phyloP scores from a whole-genome alignment of 2,113 vertebrate genomes.

The Gasterosteus aculeatus region DNA sequence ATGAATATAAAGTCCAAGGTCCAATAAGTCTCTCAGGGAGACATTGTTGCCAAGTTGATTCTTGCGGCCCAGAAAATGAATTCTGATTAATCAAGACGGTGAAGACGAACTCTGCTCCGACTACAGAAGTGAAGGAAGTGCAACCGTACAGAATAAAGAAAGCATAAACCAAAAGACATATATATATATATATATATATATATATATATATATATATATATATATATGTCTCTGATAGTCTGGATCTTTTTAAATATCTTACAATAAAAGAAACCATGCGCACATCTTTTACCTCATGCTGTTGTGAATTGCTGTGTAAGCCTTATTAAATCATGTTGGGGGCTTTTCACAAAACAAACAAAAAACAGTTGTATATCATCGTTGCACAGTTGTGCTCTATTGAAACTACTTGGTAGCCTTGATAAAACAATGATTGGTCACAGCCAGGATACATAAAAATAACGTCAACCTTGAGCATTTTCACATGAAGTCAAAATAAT shows the following conservation, averaged over 20 bases:
- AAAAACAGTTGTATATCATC: slow-evolving; percentile 31
- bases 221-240: slow-evolving; percentile 1
- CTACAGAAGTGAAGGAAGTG: neutral
- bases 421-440: slow-evolving; percentile 24
- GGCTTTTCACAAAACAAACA: neutral
- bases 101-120: neutral
- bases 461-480: slow-evolving; percentile 55
- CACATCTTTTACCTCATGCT: slow-evolving; percentile 18
- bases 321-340: neutral
- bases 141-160: neutral
- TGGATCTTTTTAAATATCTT: neutral
- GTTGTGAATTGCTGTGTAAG: neutral
- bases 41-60: neutral
- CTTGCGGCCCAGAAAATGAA: neutral
- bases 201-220: neutral
- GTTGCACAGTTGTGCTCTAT: slow-evolving; percentile 14
- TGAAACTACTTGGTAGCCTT: slow-evolving; percentile 9
- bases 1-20: neutral
- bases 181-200: too few species aligned
- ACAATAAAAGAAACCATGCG: slow-evolving; percentile 7
- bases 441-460: slow-evolving; percentile 39
- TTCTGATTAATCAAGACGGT: neutral
- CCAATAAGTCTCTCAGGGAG: neutral
- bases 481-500: slow-evolving; percentile 40
- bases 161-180: neutral